These are phyloP conservation scores for Lemur catta DNA, from an alignment of 2,797 vertebrate genomes.

Conservation along the genomic window DNA sequence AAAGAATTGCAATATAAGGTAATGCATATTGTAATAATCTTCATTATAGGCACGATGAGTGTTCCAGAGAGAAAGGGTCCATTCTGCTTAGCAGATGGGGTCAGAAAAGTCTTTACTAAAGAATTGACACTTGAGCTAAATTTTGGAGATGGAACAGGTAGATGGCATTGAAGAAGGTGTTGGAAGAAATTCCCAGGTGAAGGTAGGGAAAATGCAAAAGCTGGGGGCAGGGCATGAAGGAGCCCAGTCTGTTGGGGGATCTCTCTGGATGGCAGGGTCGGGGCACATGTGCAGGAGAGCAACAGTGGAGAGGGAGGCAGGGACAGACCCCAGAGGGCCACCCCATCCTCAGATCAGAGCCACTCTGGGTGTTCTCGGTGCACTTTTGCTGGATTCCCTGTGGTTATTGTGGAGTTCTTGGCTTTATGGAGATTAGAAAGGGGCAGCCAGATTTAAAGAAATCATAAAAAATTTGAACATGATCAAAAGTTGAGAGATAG, in stretches of 20 bases:
- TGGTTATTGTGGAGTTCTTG: not conserved
- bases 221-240: not conserved
- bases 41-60: too few species aligned
- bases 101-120: too few species aligned
- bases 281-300: not conserved
- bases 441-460: not conserved
- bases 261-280: not conserved
- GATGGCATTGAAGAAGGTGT: not conserved
- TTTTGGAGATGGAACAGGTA: not conserved
- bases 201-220: not conserved
- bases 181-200: not conserved
- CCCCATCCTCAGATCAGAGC: not conserved
- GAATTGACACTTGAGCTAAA: not conserved
- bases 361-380: not conserved
- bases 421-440: not conserved
- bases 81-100: not conserved
- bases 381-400: not conserved
- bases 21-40: not conserved
- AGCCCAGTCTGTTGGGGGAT: not conserved
- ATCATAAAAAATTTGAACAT: not conserved
- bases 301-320: not conserved
- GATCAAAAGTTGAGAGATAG: not conserved
- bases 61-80: not conserved
- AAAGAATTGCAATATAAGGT: not conserved
- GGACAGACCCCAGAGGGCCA: not conserved